Percentiles rank a stretch among this genome's conserved stretches.
Conservation (phyloP, 2,888 invertebrate genomes). For the Pyrrhosoma nymphula region DNA sequence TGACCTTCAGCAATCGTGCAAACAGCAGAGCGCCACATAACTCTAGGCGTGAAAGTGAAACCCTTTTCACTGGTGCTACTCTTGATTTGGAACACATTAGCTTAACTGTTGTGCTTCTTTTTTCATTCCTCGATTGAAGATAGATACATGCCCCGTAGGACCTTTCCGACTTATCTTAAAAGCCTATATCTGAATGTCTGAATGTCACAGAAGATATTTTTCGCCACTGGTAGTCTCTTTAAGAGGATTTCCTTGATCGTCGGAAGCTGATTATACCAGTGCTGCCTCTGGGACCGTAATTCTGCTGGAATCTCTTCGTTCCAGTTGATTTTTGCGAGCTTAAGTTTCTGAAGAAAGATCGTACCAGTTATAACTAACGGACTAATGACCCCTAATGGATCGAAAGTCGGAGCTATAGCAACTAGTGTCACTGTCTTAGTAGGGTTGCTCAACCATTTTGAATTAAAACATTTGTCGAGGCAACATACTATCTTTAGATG, state of each 20-base stretch:
- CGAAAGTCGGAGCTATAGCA: too few species aligned
- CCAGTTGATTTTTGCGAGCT: background rate
- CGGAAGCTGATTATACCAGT: background rate
- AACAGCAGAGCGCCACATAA: constrained; percentile 73
- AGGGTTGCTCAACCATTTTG: too few species aligned
- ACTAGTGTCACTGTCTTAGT: too few species aligned
- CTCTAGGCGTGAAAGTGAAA: constrained; percentile 74
- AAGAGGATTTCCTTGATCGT: background rate
- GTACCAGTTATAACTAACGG: background rate
- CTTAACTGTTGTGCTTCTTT: constrained; percentile 16
- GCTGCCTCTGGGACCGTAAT: background rate
- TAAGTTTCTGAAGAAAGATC: background rate
- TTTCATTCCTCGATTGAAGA: constrained; percentile 63
- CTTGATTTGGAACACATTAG: constrained; percentile 72
- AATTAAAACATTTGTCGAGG: too few species aligned
- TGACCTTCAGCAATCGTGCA: constrained; percentile 70
- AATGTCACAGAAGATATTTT: constrained; percentile 43
- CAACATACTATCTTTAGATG: background rate
- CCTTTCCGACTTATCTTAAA: constrained; percentile 72
- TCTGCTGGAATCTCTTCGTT: background rate
- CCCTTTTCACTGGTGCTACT: constrained; percentile 72
- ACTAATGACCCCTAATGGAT: background rate
- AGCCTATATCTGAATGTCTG: constrained; percentile 73
- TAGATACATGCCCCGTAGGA: constrained; percentile 73
- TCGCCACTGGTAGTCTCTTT: background rate